Conservation (phyloP, 2,113 vertebrate species). For the Arenaria interpres region DNA sequence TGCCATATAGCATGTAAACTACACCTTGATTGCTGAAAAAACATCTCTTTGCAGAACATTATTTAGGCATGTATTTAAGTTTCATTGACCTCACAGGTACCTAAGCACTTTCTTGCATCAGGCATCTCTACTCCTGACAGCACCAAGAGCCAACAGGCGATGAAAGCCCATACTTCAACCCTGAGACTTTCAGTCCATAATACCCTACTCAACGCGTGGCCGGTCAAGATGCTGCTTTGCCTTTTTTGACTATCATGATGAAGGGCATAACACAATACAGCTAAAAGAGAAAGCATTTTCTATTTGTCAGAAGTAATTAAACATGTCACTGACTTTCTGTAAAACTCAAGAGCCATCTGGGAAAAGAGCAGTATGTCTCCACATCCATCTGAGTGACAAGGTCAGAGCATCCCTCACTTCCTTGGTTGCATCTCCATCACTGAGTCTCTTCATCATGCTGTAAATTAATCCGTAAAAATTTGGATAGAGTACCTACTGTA, state of each 20-base stretch:
- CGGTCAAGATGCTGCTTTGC: not conserved
- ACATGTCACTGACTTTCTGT: slow-evolving; percentile 61
- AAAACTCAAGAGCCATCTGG: slow-evolving; percentile 66
- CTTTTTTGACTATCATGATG: not conserved
- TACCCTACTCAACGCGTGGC: not conserved
- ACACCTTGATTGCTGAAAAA: not conserved
- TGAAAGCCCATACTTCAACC: not conserved
- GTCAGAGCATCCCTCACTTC: slow-evolving; percentile 56
- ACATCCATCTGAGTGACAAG: slow-evolving; percentile 67
- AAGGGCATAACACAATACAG: slow-evolving; percentile 28
- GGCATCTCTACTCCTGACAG: not conserved
- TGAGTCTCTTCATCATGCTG: slow-evolving; percentile 56
- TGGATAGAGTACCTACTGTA: slow-evolving; percentile 54
- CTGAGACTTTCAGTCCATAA: not conserved
- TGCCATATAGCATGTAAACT: not conserved
- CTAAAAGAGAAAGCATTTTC: slow-evolving; percentile 44
- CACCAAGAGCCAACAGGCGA: not conserved
- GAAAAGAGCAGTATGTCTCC: slow-evolving; percentile 63
- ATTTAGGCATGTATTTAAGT: not conserved
- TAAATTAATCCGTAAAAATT: slow-evolving; percentile 70
- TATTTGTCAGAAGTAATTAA: slow-evolving; percentile 75
- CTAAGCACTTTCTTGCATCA: not conserved
- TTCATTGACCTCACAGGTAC: not conserved
- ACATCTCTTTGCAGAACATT: not conserved
- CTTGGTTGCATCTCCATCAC: slow-evolving; percentile 53